phyloP scores from a whole-genome alignment of 2,888 invertebrate species.

The Monoplex corrugatus region DNA sequence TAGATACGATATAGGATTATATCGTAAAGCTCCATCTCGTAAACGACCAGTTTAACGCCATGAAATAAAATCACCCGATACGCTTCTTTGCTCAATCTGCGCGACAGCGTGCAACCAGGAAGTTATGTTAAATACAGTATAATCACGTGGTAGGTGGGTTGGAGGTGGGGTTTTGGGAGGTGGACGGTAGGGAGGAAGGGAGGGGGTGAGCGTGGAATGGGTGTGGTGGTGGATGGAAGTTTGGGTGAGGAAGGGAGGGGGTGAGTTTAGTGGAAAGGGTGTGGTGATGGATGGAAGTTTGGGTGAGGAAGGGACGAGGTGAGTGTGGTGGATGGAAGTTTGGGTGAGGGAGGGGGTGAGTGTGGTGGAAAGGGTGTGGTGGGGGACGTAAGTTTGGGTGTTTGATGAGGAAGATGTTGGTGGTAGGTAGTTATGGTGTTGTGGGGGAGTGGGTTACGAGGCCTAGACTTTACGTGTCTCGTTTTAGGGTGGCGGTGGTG shows the following conservation, averaged over 20 bases:
- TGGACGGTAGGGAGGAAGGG: not conserved
- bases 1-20: no score
- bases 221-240: not conserved
- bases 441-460: not conserved
- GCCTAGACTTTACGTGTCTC: not conserved
- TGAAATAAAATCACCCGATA: no score
- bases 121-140: no score
- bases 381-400: not conserved
- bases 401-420: no score
- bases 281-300: not conserved
- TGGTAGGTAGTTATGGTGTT: no score
- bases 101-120: no score
- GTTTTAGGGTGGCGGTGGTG: not conserved
- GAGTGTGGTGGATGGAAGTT: not conserved
- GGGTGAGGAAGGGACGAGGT: not conserved
- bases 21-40: no score
- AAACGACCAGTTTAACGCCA: no score
- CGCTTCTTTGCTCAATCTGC: no score
- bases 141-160: no score
- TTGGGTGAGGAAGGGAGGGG: not conserved
- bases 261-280: no score
- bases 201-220: not conserved
- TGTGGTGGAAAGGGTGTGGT: not conserved
- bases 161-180: not conserved
- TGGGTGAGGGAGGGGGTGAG: not conserved